phyloP scores from a whole-genome alignment of 2,888 invertebrate genomes.

The Drosophila tanythrix region DNA sequence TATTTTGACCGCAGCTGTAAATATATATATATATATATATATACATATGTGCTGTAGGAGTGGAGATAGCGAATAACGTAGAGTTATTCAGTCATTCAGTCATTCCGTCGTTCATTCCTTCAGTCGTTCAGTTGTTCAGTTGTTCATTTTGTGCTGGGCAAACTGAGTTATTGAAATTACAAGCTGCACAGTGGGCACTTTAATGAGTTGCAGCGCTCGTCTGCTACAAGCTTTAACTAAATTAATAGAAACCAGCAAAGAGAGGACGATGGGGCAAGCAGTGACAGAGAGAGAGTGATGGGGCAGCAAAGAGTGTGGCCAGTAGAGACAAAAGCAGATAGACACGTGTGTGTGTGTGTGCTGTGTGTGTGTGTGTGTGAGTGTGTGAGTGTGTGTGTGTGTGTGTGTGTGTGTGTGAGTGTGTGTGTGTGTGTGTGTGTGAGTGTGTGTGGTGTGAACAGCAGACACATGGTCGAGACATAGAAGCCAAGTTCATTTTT shows the following conservation, averaged over 20 bases:
- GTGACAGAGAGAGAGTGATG: background rate
- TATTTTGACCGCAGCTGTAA: background rate
- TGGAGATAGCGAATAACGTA: background rate
- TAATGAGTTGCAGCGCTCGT: conserved; percentile 47
- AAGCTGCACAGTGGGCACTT: conserved; percentile 41
- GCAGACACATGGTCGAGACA: conserved; percentile 55
- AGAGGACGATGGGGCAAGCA: background rate
- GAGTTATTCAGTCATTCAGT: background rate
- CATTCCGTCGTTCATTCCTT: background rate
- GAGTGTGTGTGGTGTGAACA: too few species aligned
- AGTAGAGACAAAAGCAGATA: conserved; percentile 3
- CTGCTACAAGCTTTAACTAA: conserved; percentile 55
- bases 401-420: background rate
- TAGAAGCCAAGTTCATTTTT: conserved; percentile 61
- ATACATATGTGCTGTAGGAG: background rate
- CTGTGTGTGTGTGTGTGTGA: background rate
- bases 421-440: too few species aligned
- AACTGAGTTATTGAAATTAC: conserved; percentile 72
- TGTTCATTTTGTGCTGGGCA: conserved; percentile 21
- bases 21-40: background rate
- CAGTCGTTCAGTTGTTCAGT: background rate
- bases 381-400: background rate
- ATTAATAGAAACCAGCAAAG: conserved; percentile 64
- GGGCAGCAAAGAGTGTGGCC: background rate
- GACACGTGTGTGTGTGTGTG: background rate